Percentiles rank a stretch among this genome's conserved stretches.
phyloP scores from a whole-genome alignment of 64 coral and sea anemone species.

The Catalaphyllia jardinei region DNA sequence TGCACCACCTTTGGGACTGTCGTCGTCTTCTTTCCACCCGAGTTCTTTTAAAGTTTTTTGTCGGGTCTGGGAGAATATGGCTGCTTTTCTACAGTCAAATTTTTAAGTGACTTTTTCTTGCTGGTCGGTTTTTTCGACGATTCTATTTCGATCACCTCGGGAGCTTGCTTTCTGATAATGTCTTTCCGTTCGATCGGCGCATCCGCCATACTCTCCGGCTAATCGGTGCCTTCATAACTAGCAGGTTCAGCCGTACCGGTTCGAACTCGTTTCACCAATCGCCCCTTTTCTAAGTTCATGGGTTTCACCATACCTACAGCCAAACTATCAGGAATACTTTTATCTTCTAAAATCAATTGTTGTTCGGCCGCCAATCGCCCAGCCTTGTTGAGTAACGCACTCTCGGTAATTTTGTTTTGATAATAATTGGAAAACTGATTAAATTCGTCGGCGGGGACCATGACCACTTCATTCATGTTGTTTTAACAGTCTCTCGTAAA shows the following conservation, averaged over 20 bases:
- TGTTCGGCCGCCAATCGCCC: neutral
- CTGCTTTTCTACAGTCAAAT: no score
- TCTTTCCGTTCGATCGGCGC: no score
- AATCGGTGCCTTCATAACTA: neutral
- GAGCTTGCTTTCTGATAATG: no score
- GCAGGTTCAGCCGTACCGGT: neutral
- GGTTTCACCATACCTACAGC: neutral
- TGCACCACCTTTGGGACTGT: no score
- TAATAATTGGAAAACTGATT: neutral
- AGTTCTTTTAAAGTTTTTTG: no score
- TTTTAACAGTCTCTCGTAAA: no score
- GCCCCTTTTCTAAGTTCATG: neutral
- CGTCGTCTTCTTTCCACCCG: no score
- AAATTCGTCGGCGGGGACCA: neutral
- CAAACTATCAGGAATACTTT: neutral
- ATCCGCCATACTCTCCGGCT: neutral
- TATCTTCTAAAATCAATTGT: neutral
- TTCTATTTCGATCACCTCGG: no score
- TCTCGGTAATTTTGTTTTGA: neutral
- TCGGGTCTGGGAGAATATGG: no score
- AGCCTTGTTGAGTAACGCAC: neutral
- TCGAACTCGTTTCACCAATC: neutral
- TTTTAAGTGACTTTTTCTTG: no score
- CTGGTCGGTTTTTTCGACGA: no score
- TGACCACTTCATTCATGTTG: neutral